Base-by-base conservation (phyloP, 1,140 invertebrate species). In the Mesaphorura yosii region DNA sequence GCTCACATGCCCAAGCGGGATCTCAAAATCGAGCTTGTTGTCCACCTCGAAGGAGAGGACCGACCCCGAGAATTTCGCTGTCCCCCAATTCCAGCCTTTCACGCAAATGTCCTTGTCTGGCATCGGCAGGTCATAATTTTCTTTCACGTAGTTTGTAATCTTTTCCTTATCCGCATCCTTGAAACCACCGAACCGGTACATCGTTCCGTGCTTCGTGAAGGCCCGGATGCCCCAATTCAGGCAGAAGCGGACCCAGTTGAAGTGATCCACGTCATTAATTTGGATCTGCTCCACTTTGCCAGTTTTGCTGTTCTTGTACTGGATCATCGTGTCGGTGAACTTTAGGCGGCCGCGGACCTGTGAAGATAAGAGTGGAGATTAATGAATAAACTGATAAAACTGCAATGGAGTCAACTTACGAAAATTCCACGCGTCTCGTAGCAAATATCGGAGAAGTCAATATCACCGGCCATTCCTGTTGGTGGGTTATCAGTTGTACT, bases 81-180 rank as follows among this genome's bases (percentile, higher is more conserved):
- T 86, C 41, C 96, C 96, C 89, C 95, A 98, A 72, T 99, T 99
- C 93, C 94, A 98, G 4, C 96, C 96, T 72, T 94, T 97, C 0
- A 98, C 72, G 64, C 86, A 88, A 29, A 94, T 70, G 65, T 98
- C 93, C 66, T 90, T 90, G 68, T 87, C 85, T 53, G 91, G 68
- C 84, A 89, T 81, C 61, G 88, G 78, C 65, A 85, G 83, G 41
- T 84, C 79, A 61, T 91, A 94, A 62, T 84, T 84, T 3, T 78
- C 72, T 65, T 84, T 78, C 62, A 93, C 88, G 69, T 86, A 91
- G 63, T 88, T 90, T 1, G 80, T 80, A 47, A 71, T 26, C 28
- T 57, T 57, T n/a, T 63, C 60, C 27, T 59, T 59, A 26, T 63
- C 60, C 17, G 57, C 75, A 56, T 97, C 92, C 67, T 87, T 89